Evolutionary conservation across 2,113 vertebrate genomes (phyloP).

Genomic region (Neodon shergylaensis): DNA sequence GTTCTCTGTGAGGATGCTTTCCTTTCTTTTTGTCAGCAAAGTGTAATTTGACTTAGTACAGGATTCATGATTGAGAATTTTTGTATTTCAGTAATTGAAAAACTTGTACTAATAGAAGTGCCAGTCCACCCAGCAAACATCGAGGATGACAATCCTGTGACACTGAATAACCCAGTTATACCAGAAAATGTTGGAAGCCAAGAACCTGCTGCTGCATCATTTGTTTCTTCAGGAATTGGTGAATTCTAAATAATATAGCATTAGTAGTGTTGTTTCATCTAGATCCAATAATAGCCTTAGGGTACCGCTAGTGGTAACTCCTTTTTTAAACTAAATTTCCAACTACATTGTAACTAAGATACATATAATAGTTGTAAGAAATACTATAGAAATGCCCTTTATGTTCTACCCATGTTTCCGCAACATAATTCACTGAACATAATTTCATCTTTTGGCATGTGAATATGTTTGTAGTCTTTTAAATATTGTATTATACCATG

Average conservation of each 20-base stretch:
- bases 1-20: slow-evolving; percentile 16
- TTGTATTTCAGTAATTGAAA: slow-evolving; percentile 50
- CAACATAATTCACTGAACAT: neutral
- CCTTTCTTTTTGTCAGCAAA: slow-evolving; percentile 40
- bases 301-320: neutral
- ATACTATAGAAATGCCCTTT: neutral
- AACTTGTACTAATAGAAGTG: neutral
- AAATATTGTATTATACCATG: neutral
- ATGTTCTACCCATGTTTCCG: neutral
- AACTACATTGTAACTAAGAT: slow-evolving; percentile 9
- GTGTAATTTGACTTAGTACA: neutral
- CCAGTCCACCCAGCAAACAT: slow-evolving; percentile 41
- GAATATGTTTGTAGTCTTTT: neutral
- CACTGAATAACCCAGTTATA: neutral
- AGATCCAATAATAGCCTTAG: neutral
- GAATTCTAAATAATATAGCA: slow-evolving; percentile 68
- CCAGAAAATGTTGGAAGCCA: slow-evolving; percentile 38
- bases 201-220: slow-evolving; percentile 67
- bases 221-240: slow-evolving; percentile 73
- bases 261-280: neutral
- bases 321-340: slow-evolving; percentile 28
- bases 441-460: neutral
- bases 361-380: neutral
- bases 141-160: neutral
- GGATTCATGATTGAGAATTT: slow-evolving; percentile 41